Evolutionary conservation across 2,113 vertebrate species (phyloP).

Genomic region (Malurus elegans): DNA sequence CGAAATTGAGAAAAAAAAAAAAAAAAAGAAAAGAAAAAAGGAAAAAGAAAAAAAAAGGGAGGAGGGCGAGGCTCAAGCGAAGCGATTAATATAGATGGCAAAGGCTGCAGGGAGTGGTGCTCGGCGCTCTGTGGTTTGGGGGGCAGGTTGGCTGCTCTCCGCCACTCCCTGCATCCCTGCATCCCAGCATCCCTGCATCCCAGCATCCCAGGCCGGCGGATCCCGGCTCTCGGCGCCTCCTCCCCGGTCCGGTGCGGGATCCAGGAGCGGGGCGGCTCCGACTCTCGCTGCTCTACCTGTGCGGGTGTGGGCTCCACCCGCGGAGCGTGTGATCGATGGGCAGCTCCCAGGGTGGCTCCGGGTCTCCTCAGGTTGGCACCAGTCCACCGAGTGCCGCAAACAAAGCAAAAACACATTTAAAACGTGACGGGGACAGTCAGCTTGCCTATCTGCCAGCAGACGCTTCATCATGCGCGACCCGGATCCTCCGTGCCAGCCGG

Average conservation of each 20-base stretch:
- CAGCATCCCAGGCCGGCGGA: neutral
- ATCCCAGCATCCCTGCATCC: neutral
- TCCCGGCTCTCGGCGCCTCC: neutral
- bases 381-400: neutral
- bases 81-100: neutral
- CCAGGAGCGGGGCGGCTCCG: neutral
- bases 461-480: neutral
- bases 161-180: neutral
- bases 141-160: neutral
- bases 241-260: neutral
- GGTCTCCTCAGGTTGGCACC: neutral
- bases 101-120: neutral
- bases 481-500: neutral
- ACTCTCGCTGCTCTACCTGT: neutral
- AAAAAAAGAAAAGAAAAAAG: neutral
- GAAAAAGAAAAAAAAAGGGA: neutral
- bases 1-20: neutral
- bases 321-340: neutral
- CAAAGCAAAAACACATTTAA: neutral
- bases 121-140: neutral
- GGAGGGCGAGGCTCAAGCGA: neutral
- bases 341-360: neutral
- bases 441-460: neutral
- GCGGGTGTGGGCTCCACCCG: neutral
- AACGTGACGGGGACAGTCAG: neutral